These are phyloP conservation scores for Caenorhabditis inopinata DNA, from an alignment of 1,140 invertebrate species.

Conservation along the genomic window DNA sequence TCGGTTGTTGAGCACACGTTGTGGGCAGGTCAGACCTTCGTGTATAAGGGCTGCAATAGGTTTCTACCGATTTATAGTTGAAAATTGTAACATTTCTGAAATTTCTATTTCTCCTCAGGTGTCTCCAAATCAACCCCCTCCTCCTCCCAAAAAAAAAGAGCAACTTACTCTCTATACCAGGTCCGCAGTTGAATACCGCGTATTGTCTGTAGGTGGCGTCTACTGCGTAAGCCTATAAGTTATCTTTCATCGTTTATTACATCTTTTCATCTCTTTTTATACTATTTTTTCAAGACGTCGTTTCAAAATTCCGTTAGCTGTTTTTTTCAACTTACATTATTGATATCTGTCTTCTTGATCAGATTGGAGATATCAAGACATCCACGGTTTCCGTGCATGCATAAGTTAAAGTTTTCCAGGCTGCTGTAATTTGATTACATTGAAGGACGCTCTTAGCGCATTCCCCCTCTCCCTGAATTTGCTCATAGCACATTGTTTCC, in stretches of 20 bases:
- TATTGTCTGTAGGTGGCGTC: slow-evolving; percentile 14
- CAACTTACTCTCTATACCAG: slow-evolving; percentile 39
- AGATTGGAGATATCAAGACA: slow-evolving; percentile 2
- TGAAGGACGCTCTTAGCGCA: background rate
- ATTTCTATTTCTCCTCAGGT: background rate
- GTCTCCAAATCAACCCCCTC: background rate
- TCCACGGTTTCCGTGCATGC: slow-evolving; percentile 25
- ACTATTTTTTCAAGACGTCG: background rate
- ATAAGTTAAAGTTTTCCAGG: slow-evolving; percentile 30
- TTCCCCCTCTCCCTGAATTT: background rate
- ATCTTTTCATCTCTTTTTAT: background rate
- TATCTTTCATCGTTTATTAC: background rate
- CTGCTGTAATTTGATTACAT: background rate
- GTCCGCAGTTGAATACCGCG: slow-evolving; percentile 39
- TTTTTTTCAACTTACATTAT: background rate
- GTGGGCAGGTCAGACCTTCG: slow-evolving; percentile 33
- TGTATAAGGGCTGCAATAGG: slow-evolving; percentile 40
- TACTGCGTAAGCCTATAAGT: slow-evolving; percentile 30
- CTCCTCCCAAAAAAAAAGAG: background rate
- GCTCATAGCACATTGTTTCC: no score
- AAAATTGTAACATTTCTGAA: no score
- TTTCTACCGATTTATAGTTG: no score
- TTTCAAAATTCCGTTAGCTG: background rate
- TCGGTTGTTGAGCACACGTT: slow-evolving; percentile 22
- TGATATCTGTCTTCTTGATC: slow-evolving; percentile 12